Evolutionary conservation across 2,888 invertebrate genomes (phyloP).

Genomic region (Argyresthia albistria): DNA sequence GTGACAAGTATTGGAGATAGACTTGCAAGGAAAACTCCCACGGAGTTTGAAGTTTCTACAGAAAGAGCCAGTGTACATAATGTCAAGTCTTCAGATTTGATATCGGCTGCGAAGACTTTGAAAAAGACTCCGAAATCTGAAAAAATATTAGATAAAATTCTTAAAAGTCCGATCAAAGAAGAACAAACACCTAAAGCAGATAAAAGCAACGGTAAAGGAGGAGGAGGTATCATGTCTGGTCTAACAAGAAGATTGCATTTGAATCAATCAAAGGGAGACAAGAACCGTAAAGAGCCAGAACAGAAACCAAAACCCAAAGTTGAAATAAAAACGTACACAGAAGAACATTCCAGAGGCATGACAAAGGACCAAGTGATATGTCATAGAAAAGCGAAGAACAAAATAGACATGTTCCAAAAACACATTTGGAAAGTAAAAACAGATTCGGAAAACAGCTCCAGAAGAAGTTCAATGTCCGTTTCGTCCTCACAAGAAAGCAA

Average conservation of each 20-base stretch:
- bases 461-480: slow-evolving; percentile 33
- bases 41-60: slow-evolving; percentile 14
- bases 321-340: slow-evolving; percentile 55
- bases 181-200: slow-evolving; percentile 18
- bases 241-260: slow-evolving; percentile 49
- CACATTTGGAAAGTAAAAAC: slow-evolving; percentile 51
- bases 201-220: slow-evolving; percentile 27
- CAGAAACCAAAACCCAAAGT: slow-evolving; percentile 39
- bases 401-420: slow-evolving; percentile 66
- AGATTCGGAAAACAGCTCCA: slow-evolving; percentile 49
- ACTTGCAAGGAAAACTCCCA: slow-evolving; percentile 25
- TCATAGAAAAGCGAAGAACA: slow-evolving; percentile 55
- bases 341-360: slow-evolving; percentile 41
- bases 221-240: slow-evolving; percentile 39
- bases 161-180: slow-evolving; percentile 7
- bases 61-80: slow-evolving; percentile 47
- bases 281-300: slow-evolving; percentile 22
- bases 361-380: slow-evolving; percentile 53
- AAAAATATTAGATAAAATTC: slow-evolving; percentile 7
- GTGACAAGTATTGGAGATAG: slow-evolving; percentile 38
- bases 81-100: slow-evolving; percentile 41
- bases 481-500: slow-evolving; percentile 41
- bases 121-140: slow-evolving; percentile 23
- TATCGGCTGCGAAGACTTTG: slow-evolving; percentile 36
- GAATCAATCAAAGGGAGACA: slow-evolving; percentile 48